Evolutionary conservation across 2,113 vertebrate species (phyloP).

Genomic region (Mustela nigripes): DNA sequence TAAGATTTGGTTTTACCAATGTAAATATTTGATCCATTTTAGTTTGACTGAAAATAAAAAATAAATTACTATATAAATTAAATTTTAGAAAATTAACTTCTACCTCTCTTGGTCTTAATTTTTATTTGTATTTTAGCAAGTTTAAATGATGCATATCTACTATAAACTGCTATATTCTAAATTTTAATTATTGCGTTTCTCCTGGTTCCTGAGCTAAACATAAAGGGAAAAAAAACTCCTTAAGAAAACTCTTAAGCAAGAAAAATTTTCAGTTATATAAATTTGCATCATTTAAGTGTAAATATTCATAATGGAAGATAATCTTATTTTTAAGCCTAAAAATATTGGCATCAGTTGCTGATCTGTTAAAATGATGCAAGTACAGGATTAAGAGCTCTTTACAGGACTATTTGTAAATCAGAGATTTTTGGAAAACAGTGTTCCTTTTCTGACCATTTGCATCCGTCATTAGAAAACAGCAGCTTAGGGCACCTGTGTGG

Average conservation of each 20-base stretch:
- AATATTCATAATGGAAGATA: neutral
- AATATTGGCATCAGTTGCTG: neutral
- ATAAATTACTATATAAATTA: neutral
- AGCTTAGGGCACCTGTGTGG: neutral
- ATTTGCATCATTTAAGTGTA: neutral
- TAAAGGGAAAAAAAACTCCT: neutral
- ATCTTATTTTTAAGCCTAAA: neutral
- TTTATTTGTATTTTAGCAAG: neutral
- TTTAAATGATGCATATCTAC: neutral
- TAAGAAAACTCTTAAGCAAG: neutral
- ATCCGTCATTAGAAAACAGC: neutral
- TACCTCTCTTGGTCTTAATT: neutral
- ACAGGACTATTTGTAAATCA: neutral
- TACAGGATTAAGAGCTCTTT: neutral
- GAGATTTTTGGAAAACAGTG: neutral
- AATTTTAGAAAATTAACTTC: neutral
- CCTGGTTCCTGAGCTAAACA: neutral
- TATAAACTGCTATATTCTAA: neutral
- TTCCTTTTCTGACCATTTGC: neutral
- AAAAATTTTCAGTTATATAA: neutral
- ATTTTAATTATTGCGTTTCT: neutral
- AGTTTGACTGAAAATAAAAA: neutral
- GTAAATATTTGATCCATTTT: neutral
- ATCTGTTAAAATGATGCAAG: neutral
- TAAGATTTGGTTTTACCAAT: neutral